A percentile compares a stretch with the other conserved stretches of the same genome.
Conservation (phyloP, 2,888 invertebrate species). For the Drosophila borealis region DNA sequence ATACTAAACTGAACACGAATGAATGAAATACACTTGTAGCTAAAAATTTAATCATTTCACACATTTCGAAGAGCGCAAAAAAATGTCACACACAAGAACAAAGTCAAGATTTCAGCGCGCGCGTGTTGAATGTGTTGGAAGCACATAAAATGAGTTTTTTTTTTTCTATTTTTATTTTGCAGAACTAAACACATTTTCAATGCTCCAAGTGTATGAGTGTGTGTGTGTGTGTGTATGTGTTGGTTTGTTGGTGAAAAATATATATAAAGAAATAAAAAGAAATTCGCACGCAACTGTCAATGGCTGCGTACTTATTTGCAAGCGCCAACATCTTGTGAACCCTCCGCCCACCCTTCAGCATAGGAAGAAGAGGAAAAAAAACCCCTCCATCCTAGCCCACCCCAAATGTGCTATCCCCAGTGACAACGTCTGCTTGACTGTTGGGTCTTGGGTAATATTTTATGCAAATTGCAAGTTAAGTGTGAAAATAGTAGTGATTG, state of each 20-base stretch:
- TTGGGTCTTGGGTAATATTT: constrained; percentile 82
- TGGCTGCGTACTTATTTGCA: constrained; percentile 70
- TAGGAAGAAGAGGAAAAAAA: background rate
- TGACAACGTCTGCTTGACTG: constrained; percentile 68
- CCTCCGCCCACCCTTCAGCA: constrained; percentile 3
- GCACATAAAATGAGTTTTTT: constrained; percentile 14
- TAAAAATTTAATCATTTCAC: constrained; percentile 41
- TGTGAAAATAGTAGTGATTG: constrained; percentile 84
- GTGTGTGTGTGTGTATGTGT: constrained; percentile 21
- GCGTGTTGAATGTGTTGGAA: constrained; percentile 16
- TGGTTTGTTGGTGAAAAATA: constrained; percentile 39
- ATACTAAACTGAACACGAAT: background rate
- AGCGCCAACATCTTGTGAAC: constrained; percentile 44
- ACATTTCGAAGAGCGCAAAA: background rate
- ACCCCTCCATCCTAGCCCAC: background rate
- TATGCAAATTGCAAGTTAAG: constrained; percentile 84
- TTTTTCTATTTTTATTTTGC: constrained; percentile 22
- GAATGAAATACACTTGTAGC: constrained; percentile 19
- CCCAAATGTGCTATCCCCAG: constrained; percentile 29
- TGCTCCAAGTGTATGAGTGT: constrained; percentile 35
- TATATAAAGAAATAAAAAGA: constrained; percentile 70
- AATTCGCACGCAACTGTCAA: constrained; percentile 78
- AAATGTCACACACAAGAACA: constrained; percentile 8
- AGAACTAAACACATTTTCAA: constrained; percentile 62
- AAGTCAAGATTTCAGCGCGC: constrained; percentile 7